Base-by-base conservation (phyloP, 2,797 vertebrate species). In the Myotis vivesi region DNA sequence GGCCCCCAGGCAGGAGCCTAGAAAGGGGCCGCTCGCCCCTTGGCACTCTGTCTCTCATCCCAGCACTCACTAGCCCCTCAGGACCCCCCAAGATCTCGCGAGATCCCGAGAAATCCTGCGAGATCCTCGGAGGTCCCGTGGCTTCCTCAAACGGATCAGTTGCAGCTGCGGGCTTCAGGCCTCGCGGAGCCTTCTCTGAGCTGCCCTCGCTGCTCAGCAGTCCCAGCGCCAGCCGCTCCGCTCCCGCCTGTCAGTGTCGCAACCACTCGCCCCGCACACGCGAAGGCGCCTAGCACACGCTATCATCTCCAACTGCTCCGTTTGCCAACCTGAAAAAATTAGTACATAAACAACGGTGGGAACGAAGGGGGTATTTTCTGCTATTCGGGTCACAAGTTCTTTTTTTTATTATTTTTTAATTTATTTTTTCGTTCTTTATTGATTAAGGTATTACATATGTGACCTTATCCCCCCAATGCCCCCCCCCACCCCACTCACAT, bases 61-160 rank as follows among this genome's bases (percentile, higher is more conserved):
- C 22, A 0, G 64, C 5, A 2, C 0, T 0, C 8, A 20, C 7
- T 1, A 17, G 5, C 66, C 51, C 10, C 1, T 1, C 10, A 22
- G 36, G 25, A 23, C 46, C 53, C 53, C 22, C n/a, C 2, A 13
- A 55, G 68, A 33, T 2, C 0, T 15, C 53, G 8, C 0, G 22
- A 28, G 62, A 77, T 49, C 13, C 1, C n/a, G 19, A 0, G 22
- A 28, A 33, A 77, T 49, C 23, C 1, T 19, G 19, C 11, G 25
- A 30, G 25, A 30, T 2, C 12, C 28, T 6, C 5, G 6, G 62
- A n/a, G 64, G 49, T 23, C 22, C 7, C 25, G 57, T 13, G 41
- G 33, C 8, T 59, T 38, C n/a, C 53, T 19, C 13, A 5, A 62
- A 25, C 57, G 28, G 57, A 5, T 15, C 25, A 30, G 11, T 0